Evolutionary conservation across 2,888 invertebrate species (phyloP).

Genomic region (Ditula angustiorana): DNA sequence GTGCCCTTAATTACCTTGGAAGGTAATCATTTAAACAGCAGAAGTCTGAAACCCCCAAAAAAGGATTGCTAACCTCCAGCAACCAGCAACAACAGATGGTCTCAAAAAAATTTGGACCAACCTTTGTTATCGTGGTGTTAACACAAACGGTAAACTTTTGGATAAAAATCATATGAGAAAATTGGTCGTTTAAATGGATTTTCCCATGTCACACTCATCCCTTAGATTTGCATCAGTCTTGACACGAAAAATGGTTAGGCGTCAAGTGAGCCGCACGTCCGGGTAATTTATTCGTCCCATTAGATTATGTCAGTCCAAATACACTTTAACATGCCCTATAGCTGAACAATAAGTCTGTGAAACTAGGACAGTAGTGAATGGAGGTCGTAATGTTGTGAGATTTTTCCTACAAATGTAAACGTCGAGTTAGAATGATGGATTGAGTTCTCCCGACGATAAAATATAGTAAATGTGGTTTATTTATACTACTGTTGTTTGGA

Average conservation of each 20-base stretch:
- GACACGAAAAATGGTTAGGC: slow-evolving; percentile 7
- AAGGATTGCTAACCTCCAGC: no score
- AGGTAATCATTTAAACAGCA: no score
- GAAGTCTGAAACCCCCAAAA: no score
- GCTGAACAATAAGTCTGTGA: slow-evolving; percentile 21
- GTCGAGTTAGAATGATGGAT: slow-evolving; percentile 37
- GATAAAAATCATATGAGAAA: background rate
- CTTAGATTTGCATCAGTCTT: slow-evolving; percentile 18
- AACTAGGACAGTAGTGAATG: slow-evolving; percentile 27
- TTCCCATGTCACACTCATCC: slow-evolving; percentile 5
- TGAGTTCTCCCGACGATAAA: slow-evolving; percentile 20
- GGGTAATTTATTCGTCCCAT: slow-evolving; percentile 28
- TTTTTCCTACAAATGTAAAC: slow-evolving; percentile 36
- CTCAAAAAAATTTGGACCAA: no score
- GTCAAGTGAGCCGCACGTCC: slow-evolving; percentile 18
- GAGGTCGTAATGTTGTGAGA: slow-evolving; percentile 29
- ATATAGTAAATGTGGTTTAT: slow-evolving; percentile 24
- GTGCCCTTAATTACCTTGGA: no score
- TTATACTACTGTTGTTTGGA: slow-evolving; percentile 7
- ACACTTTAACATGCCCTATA: slow-evolving; percentile 14
- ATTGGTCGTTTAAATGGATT: background rate
- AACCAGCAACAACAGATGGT: no score
- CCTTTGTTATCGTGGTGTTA: no score
- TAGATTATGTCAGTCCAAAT: slow-evolving; percentile 30
- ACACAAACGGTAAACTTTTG: background rate